Evolutionary conservation across 2,797 vertebrate species (phyloP).

Genomic region (Protosalanx chinensis): DNA sequence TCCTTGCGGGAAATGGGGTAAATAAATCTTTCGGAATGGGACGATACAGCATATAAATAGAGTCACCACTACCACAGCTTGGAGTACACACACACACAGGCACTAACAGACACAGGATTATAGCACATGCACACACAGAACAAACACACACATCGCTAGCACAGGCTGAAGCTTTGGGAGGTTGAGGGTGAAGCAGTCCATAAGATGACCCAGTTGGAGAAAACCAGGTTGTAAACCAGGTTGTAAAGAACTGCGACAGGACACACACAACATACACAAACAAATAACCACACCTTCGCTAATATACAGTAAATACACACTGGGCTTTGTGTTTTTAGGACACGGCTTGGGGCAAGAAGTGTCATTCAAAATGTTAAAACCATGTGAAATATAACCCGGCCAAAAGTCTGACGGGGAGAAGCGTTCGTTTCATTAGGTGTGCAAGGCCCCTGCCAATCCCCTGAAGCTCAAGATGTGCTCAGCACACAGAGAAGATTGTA

Average conservation of each 20-base stretch:
- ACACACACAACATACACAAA: constrained; percentile 1
- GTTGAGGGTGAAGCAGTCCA: constrained; percentile 51
- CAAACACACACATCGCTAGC: constrained; percentile 6
- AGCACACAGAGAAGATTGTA: background rate
- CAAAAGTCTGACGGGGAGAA: background rate
- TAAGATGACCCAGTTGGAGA: constrained; percentile 62
- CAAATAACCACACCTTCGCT: background rate
- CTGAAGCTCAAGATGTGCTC: background rate
- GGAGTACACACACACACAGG: constrained; percentile 8
- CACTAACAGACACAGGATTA: background rate
- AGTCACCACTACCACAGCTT: constrained; percentile 43
- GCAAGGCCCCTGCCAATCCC: constrained; percentile 1
- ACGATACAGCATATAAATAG: constrained; percentile 51
- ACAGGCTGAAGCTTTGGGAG: constrained; percentile 43
- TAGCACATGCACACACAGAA: background rate
- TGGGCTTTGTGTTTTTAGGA: constrained; percentile 3
- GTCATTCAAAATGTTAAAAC: background rate
- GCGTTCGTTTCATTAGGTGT: background rate
- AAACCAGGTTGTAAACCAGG: constrained; percentile 67
- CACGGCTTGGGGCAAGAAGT: background rate
- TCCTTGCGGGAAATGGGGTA: background rate
- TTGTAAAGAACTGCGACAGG: constrained; percentile 33
- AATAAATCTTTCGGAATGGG: constrained; percentile 42
- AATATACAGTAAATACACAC: background rate
- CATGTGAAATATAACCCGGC: constrained; percentile 4